Evolutionary conservation across 1,140 invertebrate genomes (phyloP).

Genomic region (Pseudomyrmex cubaensis): DNA sequence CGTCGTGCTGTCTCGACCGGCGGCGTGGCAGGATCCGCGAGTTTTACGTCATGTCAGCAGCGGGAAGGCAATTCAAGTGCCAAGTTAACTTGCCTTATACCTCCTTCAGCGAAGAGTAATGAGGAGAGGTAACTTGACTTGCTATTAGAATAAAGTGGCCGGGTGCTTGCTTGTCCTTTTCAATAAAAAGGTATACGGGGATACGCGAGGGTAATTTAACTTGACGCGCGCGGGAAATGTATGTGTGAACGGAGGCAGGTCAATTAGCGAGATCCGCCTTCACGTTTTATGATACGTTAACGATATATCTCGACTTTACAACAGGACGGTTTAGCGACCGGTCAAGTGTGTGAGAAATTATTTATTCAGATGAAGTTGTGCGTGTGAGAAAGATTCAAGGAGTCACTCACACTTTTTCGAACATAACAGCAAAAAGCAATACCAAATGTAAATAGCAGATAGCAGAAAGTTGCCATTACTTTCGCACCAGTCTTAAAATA

Average conservation of each 20-base stretch:
- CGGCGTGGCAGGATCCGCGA: slow-evolving; percentile 3
- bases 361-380: slow-evolving; percentile 20
- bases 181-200: slow-evolving; percentile 22
- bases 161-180: slow-evolving; percentile 32
- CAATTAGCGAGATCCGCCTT: slow-evolving; percentile 46
- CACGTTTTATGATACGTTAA: slow-evolving; percentile 50
- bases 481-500: slow-evolving; percentile 3
- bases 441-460: slow-evolving; percentile 28
- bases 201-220: slow-evolving; percentile 24
- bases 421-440: slow-evolving; percentile 10
- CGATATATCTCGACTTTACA: slow-evolving; percentile 37
- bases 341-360: slow-evolving; percentile 38
- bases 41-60: slow-evolving; percentile 21
- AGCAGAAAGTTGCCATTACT: slow-evolving; percentile 23
- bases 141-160: slow-evolving; percentile 13
- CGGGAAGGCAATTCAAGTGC: background rate
- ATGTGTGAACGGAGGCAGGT: slow-evolving; percentile 12
- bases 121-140: slow-evolving; percentile 32
- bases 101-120: background rate
- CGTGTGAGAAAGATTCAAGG: slow-evolving; percentile 4
- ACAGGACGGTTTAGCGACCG: slow-evolving; percentile 34
- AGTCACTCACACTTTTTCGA: slow-evolving; percentile 19
- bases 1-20: slow-evolving; percentile 45
- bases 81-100: slow-evolving; percentile 31
- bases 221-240: background rate